phyloP scores from a whole-genome alignment of 2,888 invertebrate genomes.

The Frankliniella intonsa region DNA sequence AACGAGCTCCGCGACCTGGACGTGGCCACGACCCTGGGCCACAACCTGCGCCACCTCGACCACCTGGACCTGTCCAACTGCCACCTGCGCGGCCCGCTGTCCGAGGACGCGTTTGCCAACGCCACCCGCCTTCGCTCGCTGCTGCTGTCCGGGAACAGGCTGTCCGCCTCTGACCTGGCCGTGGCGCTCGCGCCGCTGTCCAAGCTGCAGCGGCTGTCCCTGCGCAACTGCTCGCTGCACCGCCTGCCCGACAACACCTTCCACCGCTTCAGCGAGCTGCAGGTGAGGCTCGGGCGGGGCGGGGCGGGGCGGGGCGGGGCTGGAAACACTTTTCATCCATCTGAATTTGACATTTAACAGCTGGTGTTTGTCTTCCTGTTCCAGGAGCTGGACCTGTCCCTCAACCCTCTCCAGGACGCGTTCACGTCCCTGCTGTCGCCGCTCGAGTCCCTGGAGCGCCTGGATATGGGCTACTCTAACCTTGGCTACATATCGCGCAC shows the following conservation, averaged over 20 bases:
- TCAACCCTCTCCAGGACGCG: conserved; percentile 64
- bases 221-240: conserved; percentile 62
- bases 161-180: conserved; percentile 63
- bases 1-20: conserved; percentile 62
- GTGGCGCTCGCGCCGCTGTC: conserved; percentile 61
- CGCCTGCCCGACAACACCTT: conserved; percentile 60
- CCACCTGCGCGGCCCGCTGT: conserved; percentile 60
- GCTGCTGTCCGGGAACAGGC: conserved; percentile 62
- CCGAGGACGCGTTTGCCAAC: conserved; percentile 64
- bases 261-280: conserved; percentile 59
- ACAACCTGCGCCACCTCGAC: conserved; percentile 60
- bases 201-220: conserved; percentile 60
- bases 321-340: no score
- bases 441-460: conserved; percentile 59
- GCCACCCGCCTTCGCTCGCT: conserved; percentile 61
- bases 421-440: conserved; percentile 62
- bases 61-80: conserved; percentile 64
- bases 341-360: no score
- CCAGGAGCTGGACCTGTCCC: conserved; percentile 61
- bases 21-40: conserved; percentile 59
- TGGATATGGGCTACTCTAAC: conserved; percentile 70
- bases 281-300: conserved; percentile 38
- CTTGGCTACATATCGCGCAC: conserved; percentile 60
- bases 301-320: no score
- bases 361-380: not conserved